Conservation (phyloP, 2,797 vertebrate species). For the Artibeus jamaicensis region DNA sequence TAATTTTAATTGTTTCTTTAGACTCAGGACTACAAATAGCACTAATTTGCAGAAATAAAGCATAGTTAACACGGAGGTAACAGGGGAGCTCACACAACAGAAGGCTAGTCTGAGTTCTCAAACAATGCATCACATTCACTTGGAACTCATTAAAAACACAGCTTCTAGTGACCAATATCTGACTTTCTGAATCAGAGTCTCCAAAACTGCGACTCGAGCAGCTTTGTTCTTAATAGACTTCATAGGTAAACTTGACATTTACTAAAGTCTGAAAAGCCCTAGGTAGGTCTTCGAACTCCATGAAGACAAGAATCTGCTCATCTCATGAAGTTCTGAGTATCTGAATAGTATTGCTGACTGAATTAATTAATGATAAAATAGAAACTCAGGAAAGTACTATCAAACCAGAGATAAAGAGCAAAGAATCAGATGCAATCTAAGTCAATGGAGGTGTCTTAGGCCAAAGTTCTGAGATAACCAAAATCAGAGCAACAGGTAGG, state of each 20-base stretch:
- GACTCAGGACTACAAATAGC: background rate
- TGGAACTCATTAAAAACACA: background rate
- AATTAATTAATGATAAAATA: background rate
- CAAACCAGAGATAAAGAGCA: background rate
- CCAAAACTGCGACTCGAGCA: background rate
- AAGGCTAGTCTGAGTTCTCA: background rate
- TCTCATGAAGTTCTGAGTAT: constrained; percentile 32
- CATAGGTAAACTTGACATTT: background rate
- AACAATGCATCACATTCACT: background rate
- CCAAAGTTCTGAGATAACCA: background rate
- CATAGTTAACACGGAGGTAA: background rate
- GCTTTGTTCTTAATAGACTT: background rate
- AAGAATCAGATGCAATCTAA: background rate
- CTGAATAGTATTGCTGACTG: background rate
- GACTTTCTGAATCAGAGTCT: background rate
- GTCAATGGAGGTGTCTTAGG: background rate
- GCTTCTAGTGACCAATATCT: background rate
- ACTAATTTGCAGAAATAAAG: background rate
- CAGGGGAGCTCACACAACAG: background rate
- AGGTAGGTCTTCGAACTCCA: background rate
- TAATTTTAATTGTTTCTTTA: background rate
- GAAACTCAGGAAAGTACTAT: background rate
- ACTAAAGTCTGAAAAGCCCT: background rate
- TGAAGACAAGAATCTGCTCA: background rate
- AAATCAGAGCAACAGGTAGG: background rate